A percentile compares a stretch with the other conserved stretches of the same genome.
phyloP scores from a whole-genome alignment of 2,113 vertebrate genomes.

The Otis tarda region DNA sequence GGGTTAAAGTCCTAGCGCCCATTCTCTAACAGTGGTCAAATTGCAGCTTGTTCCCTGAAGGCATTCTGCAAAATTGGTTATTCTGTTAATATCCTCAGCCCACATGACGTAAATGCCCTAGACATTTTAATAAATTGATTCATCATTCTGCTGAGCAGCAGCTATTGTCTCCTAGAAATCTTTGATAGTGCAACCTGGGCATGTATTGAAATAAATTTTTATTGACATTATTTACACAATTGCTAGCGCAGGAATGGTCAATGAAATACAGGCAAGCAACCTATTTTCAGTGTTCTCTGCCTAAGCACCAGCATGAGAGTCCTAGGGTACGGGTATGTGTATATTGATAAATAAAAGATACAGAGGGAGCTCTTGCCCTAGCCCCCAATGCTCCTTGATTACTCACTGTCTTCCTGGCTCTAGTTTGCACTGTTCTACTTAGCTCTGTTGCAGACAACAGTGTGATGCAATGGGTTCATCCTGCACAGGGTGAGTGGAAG shows the following conservation, averaged over 20 bases:
- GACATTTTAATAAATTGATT: not conserved
- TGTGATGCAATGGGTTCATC: not conserved
- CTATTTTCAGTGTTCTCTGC: not conserved
- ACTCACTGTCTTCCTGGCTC: not conserved
- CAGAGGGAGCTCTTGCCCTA: not conserved
- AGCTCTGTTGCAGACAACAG: not conserved
- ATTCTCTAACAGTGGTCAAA: not conserved
- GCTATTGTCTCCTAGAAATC: not conserved
- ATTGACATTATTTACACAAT: not conserved
- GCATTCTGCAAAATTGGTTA: not conserved
- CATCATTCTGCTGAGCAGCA: not conserved
- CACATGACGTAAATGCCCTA: not conserved
- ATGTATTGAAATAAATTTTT: not conserved
- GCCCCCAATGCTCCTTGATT: not conserved
- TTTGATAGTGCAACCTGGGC: not conserved
- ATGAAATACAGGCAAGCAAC: not conserved
- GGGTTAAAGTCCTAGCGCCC: not conserved
- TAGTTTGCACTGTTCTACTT: not conserved
- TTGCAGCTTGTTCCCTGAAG: not conserved
- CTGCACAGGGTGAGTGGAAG: not conserved
- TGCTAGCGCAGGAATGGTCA: not conserved
- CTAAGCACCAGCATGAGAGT: not conserved
- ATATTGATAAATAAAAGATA: not conserved
- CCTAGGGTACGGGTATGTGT: not conserved
- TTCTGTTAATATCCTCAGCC: not conserved